Percentiles rank a stretch among this genome's conserved stretches.
Evolutionary conservation across 2,797 vertebrate species (phyloP).

Genomic region (Gambusia yucatana): DNA sequence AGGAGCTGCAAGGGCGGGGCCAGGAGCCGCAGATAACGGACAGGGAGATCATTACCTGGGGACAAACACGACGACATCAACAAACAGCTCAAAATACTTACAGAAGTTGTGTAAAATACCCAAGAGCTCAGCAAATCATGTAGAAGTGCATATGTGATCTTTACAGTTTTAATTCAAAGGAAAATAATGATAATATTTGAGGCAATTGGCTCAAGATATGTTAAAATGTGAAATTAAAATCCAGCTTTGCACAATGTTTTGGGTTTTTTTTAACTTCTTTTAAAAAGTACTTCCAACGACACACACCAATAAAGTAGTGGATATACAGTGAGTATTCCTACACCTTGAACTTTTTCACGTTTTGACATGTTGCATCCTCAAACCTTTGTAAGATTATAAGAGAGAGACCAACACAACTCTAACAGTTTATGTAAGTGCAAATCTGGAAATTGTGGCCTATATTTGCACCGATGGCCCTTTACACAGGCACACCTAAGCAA

Average conservation of each 20-base stretch:
- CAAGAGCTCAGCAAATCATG: too few species aligned
- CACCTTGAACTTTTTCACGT: background rate
- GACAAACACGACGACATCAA: background rate
- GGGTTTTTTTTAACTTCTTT: too few species aligned
- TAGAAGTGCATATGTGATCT: background rate
- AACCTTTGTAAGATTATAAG: background rate
- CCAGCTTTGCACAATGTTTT: too few species aligned
- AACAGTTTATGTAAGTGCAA: background rate
- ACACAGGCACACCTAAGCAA: background rate
- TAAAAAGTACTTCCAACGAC: background rate
- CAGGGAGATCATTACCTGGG: conserved; percentile 71
- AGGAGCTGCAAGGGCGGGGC: conserved; percentile 78
- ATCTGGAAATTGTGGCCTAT: background rate
- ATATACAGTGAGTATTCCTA: background rate
- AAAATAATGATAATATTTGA: background rate
- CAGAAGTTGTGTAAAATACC: background rate
- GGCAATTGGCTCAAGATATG: background rate
- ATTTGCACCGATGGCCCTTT: background rate
- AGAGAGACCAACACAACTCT: background rate
- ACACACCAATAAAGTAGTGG: background rate
- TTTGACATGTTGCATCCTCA: background rate
- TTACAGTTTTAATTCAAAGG: background rate
- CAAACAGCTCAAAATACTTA: background rate
- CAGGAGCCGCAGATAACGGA: conserved; percentile 74
- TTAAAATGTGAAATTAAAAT: too few species aligned